Base-by-base conservation (phyloP, 2,113 vertebrate species). In the Chroicocephalus ridibundus region DNA sequence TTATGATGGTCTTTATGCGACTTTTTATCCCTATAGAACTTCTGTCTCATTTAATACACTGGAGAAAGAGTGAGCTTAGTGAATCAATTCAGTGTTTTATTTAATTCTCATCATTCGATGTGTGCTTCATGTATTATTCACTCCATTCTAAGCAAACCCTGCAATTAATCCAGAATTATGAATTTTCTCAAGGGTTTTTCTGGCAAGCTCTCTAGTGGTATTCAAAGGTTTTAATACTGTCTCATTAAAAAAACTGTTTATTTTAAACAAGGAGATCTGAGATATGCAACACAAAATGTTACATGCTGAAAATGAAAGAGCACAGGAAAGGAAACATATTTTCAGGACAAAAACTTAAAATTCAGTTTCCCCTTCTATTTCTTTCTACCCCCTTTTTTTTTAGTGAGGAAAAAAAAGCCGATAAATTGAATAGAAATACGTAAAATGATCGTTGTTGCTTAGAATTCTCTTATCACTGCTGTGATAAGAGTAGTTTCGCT, bases 171-270 rank as follows among this genome's bases (percentile, higher is more conserved):
- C 32, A 10, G 70, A 96, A 94, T 87, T 61, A 94, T 6, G 38
- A 89, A 94, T 94, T 94, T 95, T 91, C 95, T 96, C 77, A 95
- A 94, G 94, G 78, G 87, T 76, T 96, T 91, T 64, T 66, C 89
- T 96, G 93, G 91, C 84, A 97, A 91, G 81, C 74, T 79, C 40
- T 94, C 40, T 68, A 91, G 44, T 82, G 40, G 34, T 42, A 94
- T 92, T 93, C 77, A 91, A 91, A 82, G 57, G 74, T 93, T 96
- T 96, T 86, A 90, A 83, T 65, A 88, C 5, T 1, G 10, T 89
- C 68, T 96, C 64, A 93, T 87, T 92, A 51, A 91, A 94, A 94
- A 95, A 91, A 17, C 6, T 86, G 62, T 83, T 95, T 79, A 77
- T 86, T 92, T 92, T 68, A 89, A 93, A 64, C 65, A 93, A 55